Evolutionary conservation across 2,113 vertebrate genomes (phyloP).

Genomic region (Formicarius rufipectus): DNA sequence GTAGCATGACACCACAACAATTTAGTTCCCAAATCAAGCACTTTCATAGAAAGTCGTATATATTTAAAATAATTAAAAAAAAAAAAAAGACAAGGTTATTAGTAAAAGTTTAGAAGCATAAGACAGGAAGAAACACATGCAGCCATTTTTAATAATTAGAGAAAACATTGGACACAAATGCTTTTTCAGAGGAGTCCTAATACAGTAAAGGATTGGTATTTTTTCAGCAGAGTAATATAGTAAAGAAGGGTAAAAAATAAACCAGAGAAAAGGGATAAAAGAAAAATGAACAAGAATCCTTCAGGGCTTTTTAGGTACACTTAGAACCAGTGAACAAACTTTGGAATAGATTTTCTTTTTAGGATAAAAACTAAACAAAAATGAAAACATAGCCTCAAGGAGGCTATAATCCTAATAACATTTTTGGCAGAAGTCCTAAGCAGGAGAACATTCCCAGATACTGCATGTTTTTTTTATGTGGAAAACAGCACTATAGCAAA

Average conservation of each 20-base stretch:
- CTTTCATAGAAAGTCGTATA: neutral
- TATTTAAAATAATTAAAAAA: no score
- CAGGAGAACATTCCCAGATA: neutral
- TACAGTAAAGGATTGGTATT: neutral
- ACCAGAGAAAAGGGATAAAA: neutral
- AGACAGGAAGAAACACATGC: neutral
- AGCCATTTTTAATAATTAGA: neutral
- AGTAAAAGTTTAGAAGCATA: neutral
- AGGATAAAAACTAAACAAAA: neutral
- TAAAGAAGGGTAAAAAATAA: neutral
- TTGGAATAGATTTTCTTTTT: neutral
- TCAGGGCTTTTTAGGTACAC: neutral
- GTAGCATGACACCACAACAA: neutral
- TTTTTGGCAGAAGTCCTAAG: neutral
- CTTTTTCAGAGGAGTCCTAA: neutral
- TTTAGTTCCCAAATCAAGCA: neutral
- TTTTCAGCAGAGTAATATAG: neutral
- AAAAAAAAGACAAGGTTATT: neutral
- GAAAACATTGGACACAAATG: fast-evolving
- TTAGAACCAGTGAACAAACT: neutral
- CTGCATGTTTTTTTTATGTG: neutral
- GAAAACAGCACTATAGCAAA: neutral
- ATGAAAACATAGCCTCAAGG: neutral
- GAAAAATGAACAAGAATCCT: neutral
- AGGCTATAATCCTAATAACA: neutral